Evolutionary conservation across 2,888 invertebrate species (phyloP), one percentile per base, ranked within the genome.

Genomic region (Charanyca ferruginea): DNA sequence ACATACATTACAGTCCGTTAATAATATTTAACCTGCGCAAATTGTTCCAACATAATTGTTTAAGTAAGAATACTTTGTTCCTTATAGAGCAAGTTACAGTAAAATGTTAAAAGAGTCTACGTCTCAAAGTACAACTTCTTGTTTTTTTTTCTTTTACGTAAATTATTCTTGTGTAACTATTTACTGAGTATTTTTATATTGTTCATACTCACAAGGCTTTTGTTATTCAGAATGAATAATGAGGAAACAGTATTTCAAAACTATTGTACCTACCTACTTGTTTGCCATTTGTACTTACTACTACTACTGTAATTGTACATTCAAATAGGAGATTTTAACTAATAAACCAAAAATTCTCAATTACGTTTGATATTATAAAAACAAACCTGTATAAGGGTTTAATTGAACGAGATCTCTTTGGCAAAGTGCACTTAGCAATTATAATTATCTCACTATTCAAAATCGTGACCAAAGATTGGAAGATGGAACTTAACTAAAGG

Each of bases 391-490:
- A 35, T 52, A 42, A 7, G 22, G 20, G 7, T 48, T 73, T 73
- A 45, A 73, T 73, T 73, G 57, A 71, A 44, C 45, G 53, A 16
- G 18, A 44, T 66, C 67, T 58, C 23, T 44, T 49, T 49, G 38
- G 45, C 8, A 57, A 44, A 53, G 45, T 54, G 53, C 28, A 44
- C 42, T 44, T 8, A 32, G 67, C 48, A 59, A 71, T 59, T 74
- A 67, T 54, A 71, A 66, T 67, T 66, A 74, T 71, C 58, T 73
- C 47, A 59, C 44, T 44, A 59, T 71, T 59, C 48, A 44, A 74
- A 71, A 73, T 73, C 71, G 67, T 74, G 71, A 71, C 74, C 38
- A 49, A 32, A 67, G 71, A 71, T 71, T 67, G 25, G 42, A 54
- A 73, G 74, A 71, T 73, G 73, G 16, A 5, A n/a, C 66, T 66